A percentile compares a stretch with the other conserved stretches of the same genome.
Evolutionary conservation across 1,140 invertebrate species (phyloP).

Genomic region (Drosophila quadrilineata): DNA sequence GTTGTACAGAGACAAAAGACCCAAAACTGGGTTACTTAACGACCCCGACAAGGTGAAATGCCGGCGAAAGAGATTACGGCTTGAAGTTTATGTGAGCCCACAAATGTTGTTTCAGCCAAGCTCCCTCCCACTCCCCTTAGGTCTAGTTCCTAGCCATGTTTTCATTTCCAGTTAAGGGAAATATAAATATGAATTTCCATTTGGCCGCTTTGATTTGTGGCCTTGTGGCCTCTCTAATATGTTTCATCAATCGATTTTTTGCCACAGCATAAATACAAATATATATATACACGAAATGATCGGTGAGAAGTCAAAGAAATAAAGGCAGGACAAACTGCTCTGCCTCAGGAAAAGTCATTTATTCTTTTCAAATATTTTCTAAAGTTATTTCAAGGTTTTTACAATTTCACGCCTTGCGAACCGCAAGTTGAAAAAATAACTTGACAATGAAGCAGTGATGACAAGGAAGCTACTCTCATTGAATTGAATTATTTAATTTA

Average conservation of each 20-base stretch:
- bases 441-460: too few species aligned
- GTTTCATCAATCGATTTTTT: background rate
- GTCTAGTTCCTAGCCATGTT: too few species aligned
- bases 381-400: constrained; percentile 10
- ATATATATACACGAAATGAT: too few species aligned
- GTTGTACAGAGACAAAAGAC: background rate
- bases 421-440: too few species aligned
- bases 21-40: constrained; percentile 59
- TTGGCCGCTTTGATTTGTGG: constrained; percentile 2
- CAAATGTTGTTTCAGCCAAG: background rate
- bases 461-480: too few species aligned
- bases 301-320: too few species aligned
- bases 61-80: background rate
- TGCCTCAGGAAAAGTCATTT: too few species aligned
- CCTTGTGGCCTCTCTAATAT: too few species aligned
- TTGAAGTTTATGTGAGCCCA: background rate
- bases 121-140: background rate
- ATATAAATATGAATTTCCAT: constrained; percentile 36
- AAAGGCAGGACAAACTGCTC: too few species aligned
- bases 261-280: background rate
- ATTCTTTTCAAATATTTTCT: too few species aligned
- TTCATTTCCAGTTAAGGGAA: background rate
- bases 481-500: too few species aligned
- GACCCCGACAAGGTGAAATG: constrained; percentile 45
- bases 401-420: constrained; percentile 20